Evolutionary conservation across 2,113 vertebrate genomes (phyloP), one percentile per base, ranked within the genome.

Genomic region (Oncorhynchus masou): DNA sequence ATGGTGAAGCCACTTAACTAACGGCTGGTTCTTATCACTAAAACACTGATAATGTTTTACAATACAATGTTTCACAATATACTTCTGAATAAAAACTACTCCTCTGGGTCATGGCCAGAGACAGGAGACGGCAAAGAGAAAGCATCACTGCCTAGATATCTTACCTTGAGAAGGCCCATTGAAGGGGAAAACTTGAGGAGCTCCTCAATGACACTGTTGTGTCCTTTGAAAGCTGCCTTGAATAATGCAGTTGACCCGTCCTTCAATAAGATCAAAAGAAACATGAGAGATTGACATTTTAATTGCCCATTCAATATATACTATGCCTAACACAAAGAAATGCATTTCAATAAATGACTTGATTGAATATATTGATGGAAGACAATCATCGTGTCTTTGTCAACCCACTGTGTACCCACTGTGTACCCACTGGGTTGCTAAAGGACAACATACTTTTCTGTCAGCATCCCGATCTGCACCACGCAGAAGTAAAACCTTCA

Each of bases 151-250:
- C 39, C 39, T 60, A 64, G 5, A 20, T 49, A 22, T 85, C 88
- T 82, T 92, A 98, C 98, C 95, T 98, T 97, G 75, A 99, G 92
- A 82, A 99, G 89, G 60, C 96, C 95, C 16, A 99, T 94, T 0
- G 94, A 94, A 5, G 98, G 98, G 79, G 95, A 98, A 86, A 98
- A 99, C 90, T 97, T 98, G 73, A 99, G 95, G 68, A 99, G 84
- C 74, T 99, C 98, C 83, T 98, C 94, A 20, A 98, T 94, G 71
- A 99, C 96, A 0, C 92, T 84, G 78, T 85, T 94, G 85, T 97
- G 95, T n/a, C 97, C 98, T 89, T 99, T 98, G 87, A 95, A 91
- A 62, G 97, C 97, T 60, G 98, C 97, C 90, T 99, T 99, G 88
- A 99, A 94, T 77, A 99, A 90, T 1, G 97, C 95, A 49, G 97